Evolutionary conservation across 2,113 vertebrate genomes (phyloP).

Genomic region (Hystrix cristata): DNA sequence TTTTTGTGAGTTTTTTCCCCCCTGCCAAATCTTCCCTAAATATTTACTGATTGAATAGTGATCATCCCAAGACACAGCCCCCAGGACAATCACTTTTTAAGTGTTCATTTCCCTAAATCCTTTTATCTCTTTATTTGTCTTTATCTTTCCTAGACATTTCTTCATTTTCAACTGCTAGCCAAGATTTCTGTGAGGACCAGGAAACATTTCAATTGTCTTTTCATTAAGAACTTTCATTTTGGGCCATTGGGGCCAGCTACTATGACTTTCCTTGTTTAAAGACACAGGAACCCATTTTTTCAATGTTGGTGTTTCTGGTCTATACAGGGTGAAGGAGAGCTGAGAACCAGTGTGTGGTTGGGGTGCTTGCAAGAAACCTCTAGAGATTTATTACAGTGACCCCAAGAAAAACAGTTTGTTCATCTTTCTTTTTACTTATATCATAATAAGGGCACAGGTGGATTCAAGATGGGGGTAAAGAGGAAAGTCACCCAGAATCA

Average conservation of each 20-base stretch:
- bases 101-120: background rate
- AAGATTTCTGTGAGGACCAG: conserved; percentile 34
- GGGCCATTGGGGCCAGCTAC: background rate
- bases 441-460: background rate
- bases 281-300: conserved; percentile 34
- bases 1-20: background rate
- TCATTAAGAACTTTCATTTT: background rate
- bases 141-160: conserved; percentile 32
- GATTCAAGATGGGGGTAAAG: background rate
- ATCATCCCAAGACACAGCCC: background rate
- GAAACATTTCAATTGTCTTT: conserved; percentile 29
- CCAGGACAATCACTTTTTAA: background rate
- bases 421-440: background rate
- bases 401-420: background rate
- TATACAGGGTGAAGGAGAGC: background rate
- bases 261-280: conserved; percentile 23
- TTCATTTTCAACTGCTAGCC: conserved; percentile 6
- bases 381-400: background rate
- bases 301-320: background rate
- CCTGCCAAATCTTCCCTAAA: background rate
- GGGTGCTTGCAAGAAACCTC: background rate
- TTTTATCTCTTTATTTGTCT: background rate
- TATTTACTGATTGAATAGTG: background rate
- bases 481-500: background rate
- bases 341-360: background rate